Percentiles rank a stretch among this genome's conserved stretches.
phyloP scores from a whole-genome alignment of 2,888 invertebrate genomes.

The Brachylomia viminalis region DNA sequence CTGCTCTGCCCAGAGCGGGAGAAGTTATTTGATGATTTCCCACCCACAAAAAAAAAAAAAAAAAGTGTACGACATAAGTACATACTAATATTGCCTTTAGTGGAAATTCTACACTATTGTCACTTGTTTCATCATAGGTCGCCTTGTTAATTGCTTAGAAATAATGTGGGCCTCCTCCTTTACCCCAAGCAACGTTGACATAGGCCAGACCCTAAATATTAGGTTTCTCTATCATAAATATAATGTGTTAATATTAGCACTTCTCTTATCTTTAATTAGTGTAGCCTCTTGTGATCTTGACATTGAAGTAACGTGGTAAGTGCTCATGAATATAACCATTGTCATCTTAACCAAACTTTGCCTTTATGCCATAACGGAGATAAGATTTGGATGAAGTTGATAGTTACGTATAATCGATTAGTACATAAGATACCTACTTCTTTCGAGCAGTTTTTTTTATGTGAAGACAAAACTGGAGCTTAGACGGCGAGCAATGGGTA shows the following conservation, averaged over 20 bases:
- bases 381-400: background rate
- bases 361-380: background rate
- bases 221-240: slow-evolving; percentile 19
- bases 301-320: background rate
- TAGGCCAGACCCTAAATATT: slow-evolving; percentile 27
- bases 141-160: no score
- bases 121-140: background rate
- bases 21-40: no score
- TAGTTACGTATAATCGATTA: background rate
- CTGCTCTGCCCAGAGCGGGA: no score
- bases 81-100: slow-evolving; percentile 2
- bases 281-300: background rate
- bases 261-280: slow-evolving; percentile 21
- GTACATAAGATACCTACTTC: background rate
- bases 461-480: no score
- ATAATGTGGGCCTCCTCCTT: background rate
- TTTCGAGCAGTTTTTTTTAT: background rate
- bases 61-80: background rate
- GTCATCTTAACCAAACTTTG: background rate
- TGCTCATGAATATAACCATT: background rate
- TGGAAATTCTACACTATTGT: slow-evolving; percentile 18
- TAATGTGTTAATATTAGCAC: slow-evolving; percentile 29
- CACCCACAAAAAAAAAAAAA: no score
- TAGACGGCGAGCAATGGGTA: no score
- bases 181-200: slow-evolving; percentile 16